Evolutionary conservation across 2,888 invertebrate species (phyloP), one percentile per base, ranked within the genome.

Genomic region (Ferdinandea cuprea): DNA sequence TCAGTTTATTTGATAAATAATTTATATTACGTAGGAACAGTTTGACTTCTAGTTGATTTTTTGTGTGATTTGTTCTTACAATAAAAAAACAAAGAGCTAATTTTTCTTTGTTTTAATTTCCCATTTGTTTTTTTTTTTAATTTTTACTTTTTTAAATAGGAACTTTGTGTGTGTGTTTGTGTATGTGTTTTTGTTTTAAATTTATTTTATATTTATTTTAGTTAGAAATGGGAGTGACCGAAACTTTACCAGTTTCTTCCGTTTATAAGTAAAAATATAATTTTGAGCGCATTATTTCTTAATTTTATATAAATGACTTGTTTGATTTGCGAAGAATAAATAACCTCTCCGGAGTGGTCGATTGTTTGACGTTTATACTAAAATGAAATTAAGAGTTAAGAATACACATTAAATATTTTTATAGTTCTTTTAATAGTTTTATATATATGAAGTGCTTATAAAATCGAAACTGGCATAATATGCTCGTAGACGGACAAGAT

Each of bases 21-120:
- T 35, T 74, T 40, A 65, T 59, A 30, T 72, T 83, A 66, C 52
- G 59, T 81, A 83, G 81, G 81, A 83, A 83, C 81, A 77, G 77
- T 77, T 83, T 77, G 42, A 71, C 56, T 44, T 77, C 17, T 35
- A 59, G 54, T 65, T 74, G 48, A 58, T 71, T 72, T 71, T 50
- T 58, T 59, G 44, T 54, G 44, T 40, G 9, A 37, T 66, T 19
- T 56, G 46, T 58, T 58, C 50, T 56, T 72, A 32, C 52, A 71
- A 30, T 68, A 61, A 30, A 52, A 54, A 35, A 50, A 58, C 8
- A 8, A 58, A 40, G 58, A 32, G 17, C 35, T 46, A 11, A 28
- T 65, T 56, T 63, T 50, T 59, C 19, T 32, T 15, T 37, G 19
- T 21, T n/a, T 56, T 30, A 58, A 69, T 63, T 80, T 48, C 48